These are phyloP conservation scores for Torymus aiolomorphi DNA, from an alignment of 2,888 invertebrate genomes.

Conservation along the genomic window DNA sequence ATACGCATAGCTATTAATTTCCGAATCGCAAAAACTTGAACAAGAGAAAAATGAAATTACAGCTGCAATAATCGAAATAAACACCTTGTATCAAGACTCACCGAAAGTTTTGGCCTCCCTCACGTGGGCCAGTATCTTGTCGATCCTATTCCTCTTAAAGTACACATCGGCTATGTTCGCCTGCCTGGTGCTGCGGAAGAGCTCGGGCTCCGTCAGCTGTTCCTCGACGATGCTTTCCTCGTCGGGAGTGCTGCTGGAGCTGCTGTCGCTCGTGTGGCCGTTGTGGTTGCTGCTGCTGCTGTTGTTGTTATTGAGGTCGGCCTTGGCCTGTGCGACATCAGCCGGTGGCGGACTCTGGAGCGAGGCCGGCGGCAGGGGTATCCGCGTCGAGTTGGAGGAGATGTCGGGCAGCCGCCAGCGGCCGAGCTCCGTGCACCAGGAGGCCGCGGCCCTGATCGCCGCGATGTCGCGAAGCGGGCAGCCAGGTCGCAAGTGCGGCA, in stretches of 20 bases:
- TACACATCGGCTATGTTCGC: slow-evolving; percentile 70
- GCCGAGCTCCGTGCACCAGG: slow-evolving; percentile 72
- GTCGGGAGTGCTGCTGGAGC: slow-evolving; percentile 47
- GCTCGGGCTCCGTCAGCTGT: slow-evolving; percentile 33
- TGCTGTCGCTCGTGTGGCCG: slow-evolving; percentile 65
- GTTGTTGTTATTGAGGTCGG: slow-evolving; percentile 64
- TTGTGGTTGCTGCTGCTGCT: slow-evolving; percentile 68
- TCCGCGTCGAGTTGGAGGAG: slow-evolving; percentile 63
- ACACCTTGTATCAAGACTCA: too few species aligned
- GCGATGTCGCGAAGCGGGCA: slow-evolving; percentile 72
- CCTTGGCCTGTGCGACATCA: slow-evolving; percentile 56
- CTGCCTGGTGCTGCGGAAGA: slow-evolving; percentile 7
- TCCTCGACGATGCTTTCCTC: slow-evolving; percentile 58
- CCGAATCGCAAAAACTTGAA: too few species aligned
- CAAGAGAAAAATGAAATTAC: too few species aligned
- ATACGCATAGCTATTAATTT: too few species aligned
- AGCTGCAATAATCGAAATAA: too few species aligned
- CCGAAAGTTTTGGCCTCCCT: slow-evolving; percentile 72
- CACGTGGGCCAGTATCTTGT: slow-evolving; percentile 70
- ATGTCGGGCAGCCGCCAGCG: slow-evolving; percentile 73
- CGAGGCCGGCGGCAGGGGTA: slow-evolving; percentile 70
- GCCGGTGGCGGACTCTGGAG: slow-evolving; percentile 62
- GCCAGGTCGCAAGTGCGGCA: slow-evolving; percentile 72
- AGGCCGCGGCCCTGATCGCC: slow-evolving; percentile 68
- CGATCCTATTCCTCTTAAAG: slow-evolving; percentile 70